Evolutionary conservation across 2,888 invertebrate species (phyloP).

Genomic region (Horisme vitalbata): DNA sequence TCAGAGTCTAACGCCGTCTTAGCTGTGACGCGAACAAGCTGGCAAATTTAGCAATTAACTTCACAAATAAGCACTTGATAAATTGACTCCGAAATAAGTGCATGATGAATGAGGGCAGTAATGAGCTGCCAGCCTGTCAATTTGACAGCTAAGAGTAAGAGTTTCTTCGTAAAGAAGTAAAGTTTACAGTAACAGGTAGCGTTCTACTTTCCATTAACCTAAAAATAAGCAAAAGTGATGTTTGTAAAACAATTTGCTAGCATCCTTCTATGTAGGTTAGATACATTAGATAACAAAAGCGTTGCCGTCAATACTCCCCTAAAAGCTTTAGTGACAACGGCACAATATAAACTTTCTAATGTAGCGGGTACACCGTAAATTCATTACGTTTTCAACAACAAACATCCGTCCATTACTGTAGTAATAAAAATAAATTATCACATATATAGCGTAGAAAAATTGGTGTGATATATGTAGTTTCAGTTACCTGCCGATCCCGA

Average conservation of each 20-base stretch:
- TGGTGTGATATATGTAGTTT: slow-evolving; percentile 30
- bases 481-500: slow-evolving; percentile 27
- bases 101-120: slow-evolving; percentile 34
- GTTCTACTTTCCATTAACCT: too few relatives aligned
- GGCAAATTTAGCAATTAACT: slow-evolving; percentile 39
- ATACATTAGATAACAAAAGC: not conserved
- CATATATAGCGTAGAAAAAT: slow-evolving; percentile 27
- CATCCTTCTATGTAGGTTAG: not conserved
- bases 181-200: too few relatives aligned
- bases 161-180: too few relatives aligned
- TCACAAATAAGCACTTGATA: slow-evolving; percentile 38
- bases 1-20: slow-evolving; percentile 30
- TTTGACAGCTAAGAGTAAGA: slow-evolving; percentile 10
- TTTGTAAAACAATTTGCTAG: too few relatives aligned
- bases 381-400: slow-evolving; percentile 24
- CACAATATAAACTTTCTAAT: slow-evolving; percentile 17
- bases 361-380: slow-evolving; percentile 14
- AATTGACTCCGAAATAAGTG: slow-evolving; percentile 29
- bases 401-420: slow-evolving; percentile 25
- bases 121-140: slow-evolving; percentile 26
- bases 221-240: too few relatives aligned
- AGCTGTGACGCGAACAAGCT: slow-evolving; percentile 27
- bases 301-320: slow-evolving; percentile 3
- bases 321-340: slow-evolving; percentile 5
- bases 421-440: slow-evolving; percentile 29